Evolutionary conservation across 2,113 vertebrate genomes (phyloP).

Genomic region (Spermophilus dauricus): DNA sequence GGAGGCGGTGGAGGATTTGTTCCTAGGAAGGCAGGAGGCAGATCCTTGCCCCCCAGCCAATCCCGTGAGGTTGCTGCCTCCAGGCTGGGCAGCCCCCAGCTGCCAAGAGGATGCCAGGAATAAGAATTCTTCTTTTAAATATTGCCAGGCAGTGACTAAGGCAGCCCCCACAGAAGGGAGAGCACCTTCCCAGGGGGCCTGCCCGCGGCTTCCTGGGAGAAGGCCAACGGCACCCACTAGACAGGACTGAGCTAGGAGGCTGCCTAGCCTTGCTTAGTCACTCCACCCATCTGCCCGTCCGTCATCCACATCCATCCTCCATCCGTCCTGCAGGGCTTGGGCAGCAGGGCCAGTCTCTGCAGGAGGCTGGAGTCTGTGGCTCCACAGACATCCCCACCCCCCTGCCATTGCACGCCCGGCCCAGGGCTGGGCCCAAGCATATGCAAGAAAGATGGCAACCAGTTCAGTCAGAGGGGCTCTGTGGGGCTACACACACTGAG

Average conservation of each 20-base stretch:
- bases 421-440: not conserved
- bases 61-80: not conserved
- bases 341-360: not conserved
- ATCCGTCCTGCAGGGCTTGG: not conserved
- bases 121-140: slow-evolving; percentile 58
- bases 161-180: not conserved
- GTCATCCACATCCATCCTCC: too few species aligned
- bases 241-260: slow-evolving; percentile 36
- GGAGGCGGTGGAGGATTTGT: not conserved
- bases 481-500: not conserved
- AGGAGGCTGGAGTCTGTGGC: too few species aligned
- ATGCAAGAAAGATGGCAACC: not conserved
- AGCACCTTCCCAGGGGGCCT: not conserved
- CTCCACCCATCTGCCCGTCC: not conserved
- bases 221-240: not conserved
- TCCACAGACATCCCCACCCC: not conserved
- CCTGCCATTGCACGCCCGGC: not conserved
- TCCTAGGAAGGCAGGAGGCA: not conserved
- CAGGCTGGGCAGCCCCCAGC: slow-evolving; percentile 27
- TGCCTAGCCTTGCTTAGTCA: not conserved
- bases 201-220: slow-evolving; percentile 66
- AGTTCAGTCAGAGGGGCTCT: not conserved
- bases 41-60: not conserved
- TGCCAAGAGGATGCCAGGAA: slow-evolving; percentile 33
- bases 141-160: slow-evolving; percentile 59